Evolutionary conservation across 2,888 invertebrate species (phyloP).

Genomic region (Arge pagana): DNA sequence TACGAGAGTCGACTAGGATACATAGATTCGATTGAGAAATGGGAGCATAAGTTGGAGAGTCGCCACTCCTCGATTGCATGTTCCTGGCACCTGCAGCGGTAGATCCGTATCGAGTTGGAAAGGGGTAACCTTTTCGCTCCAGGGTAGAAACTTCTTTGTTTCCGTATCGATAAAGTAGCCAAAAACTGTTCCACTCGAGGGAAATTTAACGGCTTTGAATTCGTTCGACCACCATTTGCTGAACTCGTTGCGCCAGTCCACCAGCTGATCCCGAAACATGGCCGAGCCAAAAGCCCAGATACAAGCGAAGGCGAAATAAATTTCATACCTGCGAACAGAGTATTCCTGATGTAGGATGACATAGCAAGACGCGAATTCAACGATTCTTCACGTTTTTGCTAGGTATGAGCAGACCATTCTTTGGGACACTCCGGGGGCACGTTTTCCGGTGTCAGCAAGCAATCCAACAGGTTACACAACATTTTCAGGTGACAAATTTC

Average conservation of each 20-base stretch:
- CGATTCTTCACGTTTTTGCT: too few relatives aligned
- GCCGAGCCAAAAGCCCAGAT: slow-evolving; percentile 95
- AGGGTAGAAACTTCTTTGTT: slow-evolving; percentile 82
- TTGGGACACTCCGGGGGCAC: slow-evolving; percentile 88
- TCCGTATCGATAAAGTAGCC: slow-evolving; percentile 87
- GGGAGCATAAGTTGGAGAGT: slow-evolving; percentile 42
- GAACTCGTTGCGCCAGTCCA: slow-evolving; percentile 92
- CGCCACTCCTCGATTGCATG: too few relatives aligned
- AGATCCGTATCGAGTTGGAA: slow-evolving; percentile 87
- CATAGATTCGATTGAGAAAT: background rate
- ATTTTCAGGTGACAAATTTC: slow-evolving; percentile 89
- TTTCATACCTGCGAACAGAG: slow-evolving; percentile 70
- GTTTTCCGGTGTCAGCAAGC: slow-evolving; percentile 78
- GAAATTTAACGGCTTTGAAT: slow-evolving; percentile 90
- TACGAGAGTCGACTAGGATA: slow-evolving; percentile 74
- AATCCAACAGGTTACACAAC: slow-evolving; percentile 85
- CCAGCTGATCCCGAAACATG: slow-evolving; percentile 86
- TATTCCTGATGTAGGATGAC: too few relatives aligned
- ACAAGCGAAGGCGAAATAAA: slow-evolving; percentile 87
- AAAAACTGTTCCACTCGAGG: slow-evolving; percentile 81
- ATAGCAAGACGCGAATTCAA: too few relatives aligned
- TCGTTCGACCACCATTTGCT: slow-evolving; percentile 94
- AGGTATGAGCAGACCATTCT: slow-evolving; percentile 75
- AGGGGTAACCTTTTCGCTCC: slow-evolving; percentile 78
- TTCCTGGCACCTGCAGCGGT: slow-evolving; percentile 80